A percentile compares a stretch with the other conserved stretches of the same genome.
Evolutionary conservation across 2,113 vertebrate genomes (phyloP).

Genomic region (Takifugu bimaculatus): DNA sequence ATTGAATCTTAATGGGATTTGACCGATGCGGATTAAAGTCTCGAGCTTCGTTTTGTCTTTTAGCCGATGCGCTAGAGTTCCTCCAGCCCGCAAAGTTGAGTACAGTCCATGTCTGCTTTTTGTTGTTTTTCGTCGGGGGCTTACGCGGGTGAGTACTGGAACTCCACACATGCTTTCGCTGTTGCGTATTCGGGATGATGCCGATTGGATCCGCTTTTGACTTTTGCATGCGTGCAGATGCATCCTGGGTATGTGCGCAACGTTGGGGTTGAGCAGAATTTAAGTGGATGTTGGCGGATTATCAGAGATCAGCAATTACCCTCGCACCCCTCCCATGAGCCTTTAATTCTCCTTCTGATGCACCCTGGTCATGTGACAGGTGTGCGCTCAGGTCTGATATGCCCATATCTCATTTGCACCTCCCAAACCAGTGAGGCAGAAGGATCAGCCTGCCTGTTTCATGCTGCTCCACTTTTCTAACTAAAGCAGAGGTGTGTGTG

Average conservation of each 20-base stretch:
- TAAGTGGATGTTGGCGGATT: conserved; percentile 27
- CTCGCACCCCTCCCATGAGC: neutral
- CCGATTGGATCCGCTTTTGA: conserved; percentile 5
- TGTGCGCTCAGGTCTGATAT: neutral
- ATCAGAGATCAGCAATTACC: conserved; percentile 30
- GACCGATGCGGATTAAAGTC: conserved; percentile 69
- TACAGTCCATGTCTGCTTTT: conserved; percentile 35
- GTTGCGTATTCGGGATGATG: conserved; percentile 38
- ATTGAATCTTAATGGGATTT: conserved; percentile 71
- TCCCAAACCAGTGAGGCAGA: too few species aligned
- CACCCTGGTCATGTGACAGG: conserved; percentile 1
- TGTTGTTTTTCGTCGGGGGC: conserved; percentile 34
- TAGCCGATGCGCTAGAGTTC: conserved; percentile 53
- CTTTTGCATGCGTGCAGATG: conserved; percentile 2
- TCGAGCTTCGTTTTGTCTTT: conserved; percentile 55
- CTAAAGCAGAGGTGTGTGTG: conserved; percentile 34
- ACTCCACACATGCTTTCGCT: conserved; percentile 36
- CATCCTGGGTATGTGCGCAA: neutral
- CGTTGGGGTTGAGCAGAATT: neutral
- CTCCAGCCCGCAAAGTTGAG: conserved; percentile 42
- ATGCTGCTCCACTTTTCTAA: conserved; percentile 32
- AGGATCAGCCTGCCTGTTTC: conserved; percentile 12
- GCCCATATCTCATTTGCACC: too few species aligned
- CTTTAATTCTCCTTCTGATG: too few species aligned
- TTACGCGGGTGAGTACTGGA: conserved; percentile 69